Percentiles rank a stretch among this genome's conserved stretches.
phyloP scores from a whole-genome alignment of 1,140 invertebrate genomes.

The Euura saliciscinereae region DNA sequence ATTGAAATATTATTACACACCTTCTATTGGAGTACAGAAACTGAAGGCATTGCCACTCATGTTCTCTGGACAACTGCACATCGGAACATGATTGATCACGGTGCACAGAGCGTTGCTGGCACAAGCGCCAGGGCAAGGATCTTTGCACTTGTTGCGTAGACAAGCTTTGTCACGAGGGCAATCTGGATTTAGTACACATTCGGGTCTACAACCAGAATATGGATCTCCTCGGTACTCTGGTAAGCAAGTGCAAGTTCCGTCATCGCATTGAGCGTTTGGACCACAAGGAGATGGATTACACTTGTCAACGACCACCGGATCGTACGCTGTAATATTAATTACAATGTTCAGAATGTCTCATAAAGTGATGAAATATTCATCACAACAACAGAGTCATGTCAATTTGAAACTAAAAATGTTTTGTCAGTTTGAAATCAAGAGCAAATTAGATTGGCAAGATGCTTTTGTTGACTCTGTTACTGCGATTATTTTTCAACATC shows the following conservation, averaged over 20 bases:
- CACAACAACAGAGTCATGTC: slow-evolving; percentile 68
- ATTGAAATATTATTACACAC: slow-evolving; percentile 39
- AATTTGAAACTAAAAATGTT: slow-evolving; percentile 56
- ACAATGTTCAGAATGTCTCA: slow-evolving; percentile 66
- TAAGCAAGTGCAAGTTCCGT: slow-evolving; percentile 68
- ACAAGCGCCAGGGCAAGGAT: slow-evolving; percentile 77
- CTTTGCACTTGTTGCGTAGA: slow-evolving; percentile 75
- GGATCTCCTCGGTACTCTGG: slow-evolving; percentile 69
- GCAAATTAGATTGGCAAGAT: slow-evolving; percentile 67
- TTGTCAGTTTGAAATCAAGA: slow-evolving; percentile 75
- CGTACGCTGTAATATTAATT: slow-evolving; percentile 34
- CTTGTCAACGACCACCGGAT: slow-evolving; percentile 51
- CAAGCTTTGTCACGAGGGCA: slow-evolving; percentile 73
- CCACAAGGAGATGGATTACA: slow-evolving; percentile 72
- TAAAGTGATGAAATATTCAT: slow-evolving; percentile 73
- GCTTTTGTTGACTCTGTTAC: slow-evolving; percentile 60
- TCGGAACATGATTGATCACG: slow-evolving; percentile 75
- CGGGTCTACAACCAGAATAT: slow-evolving; percentile 70
- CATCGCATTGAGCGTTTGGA: slow-evolving; percentile 67
- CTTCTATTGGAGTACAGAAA: slow-evolving; percentile 61
- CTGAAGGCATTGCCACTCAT: slow-evolving; percentile 76
- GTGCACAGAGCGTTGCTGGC: slow-evolving; percentile 72
- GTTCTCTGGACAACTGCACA: slow-evolving; percentile 71
- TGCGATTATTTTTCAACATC: slow-evolving; percentile 13
- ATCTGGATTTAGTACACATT: slow-evolving; percentile 74